Evolutionary conservation across 2,888 invertebrate genomes (phyloP).

Genomic region (Papilio demoleus): DNA sequence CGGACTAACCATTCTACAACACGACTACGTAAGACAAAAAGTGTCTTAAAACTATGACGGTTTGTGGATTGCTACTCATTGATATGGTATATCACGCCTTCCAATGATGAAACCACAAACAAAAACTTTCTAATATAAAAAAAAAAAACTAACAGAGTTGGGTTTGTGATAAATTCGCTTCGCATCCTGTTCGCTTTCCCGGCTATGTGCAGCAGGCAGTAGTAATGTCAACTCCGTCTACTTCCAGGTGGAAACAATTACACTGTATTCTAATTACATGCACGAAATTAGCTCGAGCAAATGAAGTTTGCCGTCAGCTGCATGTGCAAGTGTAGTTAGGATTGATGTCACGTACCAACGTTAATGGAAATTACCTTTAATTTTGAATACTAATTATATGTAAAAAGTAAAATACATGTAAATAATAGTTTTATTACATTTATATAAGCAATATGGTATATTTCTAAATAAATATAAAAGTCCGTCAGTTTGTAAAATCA

Average conservation of each 20-base stretch:
- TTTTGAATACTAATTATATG: neutral
- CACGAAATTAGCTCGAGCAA: constrained; percentile 20
- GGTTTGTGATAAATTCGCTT: neutral
- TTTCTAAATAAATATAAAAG: too few relatives aligned
- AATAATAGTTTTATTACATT: too few relatives aligned
- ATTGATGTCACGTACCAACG: constrained; percentile 4
- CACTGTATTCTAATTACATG: constrained; percentile 27
- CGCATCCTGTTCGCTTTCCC: neutral
- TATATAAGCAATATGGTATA: too few relatives aligned
- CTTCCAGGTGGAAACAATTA: constrained; percentile 35
- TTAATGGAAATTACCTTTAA: neutral
- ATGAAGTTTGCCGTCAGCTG: constrained; percentile 20
- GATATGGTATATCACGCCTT: too few relatives aligned
- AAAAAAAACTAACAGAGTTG: too few relatives aligned
- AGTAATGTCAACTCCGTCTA: constrained; percentile 14
- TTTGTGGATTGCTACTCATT: too few relatives aligned
- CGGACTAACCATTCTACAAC: too few relatives aligned
- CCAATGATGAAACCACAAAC: too few relatives aligned
- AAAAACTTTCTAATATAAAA: too few relatives aligned
- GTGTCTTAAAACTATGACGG: too few relatives aligned
- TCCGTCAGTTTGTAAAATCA: too few relatives aligned
- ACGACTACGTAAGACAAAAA: too few relatives aligned
- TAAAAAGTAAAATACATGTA: neutral
- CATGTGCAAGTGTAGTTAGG: constrained; percentile 1
- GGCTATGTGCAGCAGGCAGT: neutral